A percentile compares a stretch with the other conserved stretches of the same genome.
Conservation (phyloP, 1,140 invertebrate species). For the Elymnias hypermnestra region DNA sequence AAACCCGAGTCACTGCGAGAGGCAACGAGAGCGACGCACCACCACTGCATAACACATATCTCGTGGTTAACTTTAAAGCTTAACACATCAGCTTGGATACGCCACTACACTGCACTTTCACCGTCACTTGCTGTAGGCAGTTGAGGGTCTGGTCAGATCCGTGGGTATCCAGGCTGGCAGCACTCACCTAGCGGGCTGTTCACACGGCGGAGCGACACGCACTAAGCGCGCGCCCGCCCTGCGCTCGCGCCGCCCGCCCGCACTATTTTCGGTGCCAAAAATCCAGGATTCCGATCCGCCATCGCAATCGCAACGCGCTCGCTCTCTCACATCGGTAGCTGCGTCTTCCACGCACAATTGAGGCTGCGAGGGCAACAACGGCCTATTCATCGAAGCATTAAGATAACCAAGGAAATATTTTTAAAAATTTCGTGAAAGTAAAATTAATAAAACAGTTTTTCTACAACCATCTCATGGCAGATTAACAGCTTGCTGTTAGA, state of each 20-base stretch:
- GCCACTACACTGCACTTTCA: conserved; percentile 38
- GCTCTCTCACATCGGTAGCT: conserved; percentile 42
- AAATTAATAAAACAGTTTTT: too few species aligned
- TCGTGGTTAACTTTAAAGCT: conserved; percentile 11
- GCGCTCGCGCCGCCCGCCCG: conserved; percentile 51
- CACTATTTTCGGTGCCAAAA: conserved; percentile 74
- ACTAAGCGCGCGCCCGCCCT: conserved; percentile 59
- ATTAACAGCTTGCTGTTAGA: too few species aligned
- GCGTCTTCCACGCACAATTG: conserved; percentile 16
- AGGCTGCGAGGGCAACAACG: too few species aligned
- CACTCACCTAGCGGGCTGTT: conserved; percentile 72
- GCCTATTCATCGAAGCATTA: too few species aligned
- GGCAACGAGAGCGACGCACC: conserved; percentile 26
- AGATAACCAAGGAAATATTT: too few species aligned
- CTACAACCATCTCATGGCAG: too few species aligned
- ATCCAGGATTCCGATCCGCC: conserved; percentile 63
- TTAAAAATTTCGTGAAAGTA: too few species aligned
- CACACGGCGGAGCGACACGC: conserved; percentile 73
- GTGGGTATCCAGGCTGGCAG: conserved; percentile 45
- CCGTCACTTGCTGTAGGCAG: conserved; percentile 10
- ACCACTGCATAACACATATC: conserved; percentile 23
- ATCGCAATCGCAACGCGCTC: conserved; percentile 38
- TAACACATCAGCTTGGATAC: conserved; percentile 47
- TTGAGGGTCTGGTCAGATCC: conserved; percentile 19
- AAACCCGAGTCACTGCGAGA: conserved; percentile 60